Base-by-base conservation (phyloP, 2,888 invertebrate genomes). In the Clistopyga incitator region DNA sequence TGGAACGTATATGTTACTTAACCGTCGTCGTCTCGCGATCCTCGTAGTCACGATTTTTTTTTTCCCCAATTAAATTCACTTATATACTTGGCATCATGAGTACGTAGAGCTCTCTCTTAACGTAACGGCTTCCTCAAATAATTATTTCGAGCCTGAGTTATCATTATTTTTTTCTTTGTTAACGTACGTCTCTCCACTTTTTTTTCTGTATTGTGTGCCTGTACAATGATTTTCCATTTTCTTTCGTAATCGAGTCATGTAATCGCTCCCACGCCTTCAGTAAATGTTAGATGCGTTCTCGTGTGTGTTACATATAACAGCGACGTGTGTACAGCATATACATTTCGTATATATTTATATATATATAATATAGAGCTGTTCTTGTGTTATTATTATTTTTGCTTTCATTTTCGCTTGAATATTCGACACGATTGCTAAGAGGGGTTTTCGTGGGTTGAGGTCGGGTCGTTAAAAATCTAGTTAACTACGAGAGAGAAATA, bases 401-500 rank as follows among this genome's bases (percentile, higher is more conserved):
- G 18, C 45, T 65, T 52, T 10, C 20, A 54, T 54, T 59, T 59
- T 34, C 61, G 42, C 13, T 45, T 42, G 42, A 45, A 56, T 56
- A 72, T 67, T 64, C 59, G 71, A 25, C 50, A 68, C 34, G 52
- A 68, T 65, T 20, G 25, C 61, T 23, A 64, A 50, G n/a, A 50
- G 47, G 56, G 47, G 47, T 50, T 20, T 23, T n/a, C 29, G 59
- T 18, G 23, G 23, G 64, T 67, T 34, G 67, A 52, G 59, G 54
- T 59, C 47, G n/a, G 61, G 23, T 42, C 34, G 59, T 88, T 86
- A 88, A 88, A 87, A 88, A 87, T 85, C 85, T 88, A 89, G 82
- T 86, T 84, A 88, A 86, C 88, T 89, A 89, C 82, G 82, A 89
- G 86, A 88, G 85, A 88, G 86, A 89, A 87, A 87, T 89, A 90